Percentiles rank a stretch among this genome's conserved stretches.
phyloP scores from a whole-genome alignment of 2,113 vertebrate genomes.

The Neodon shergylaensis region DNA sequence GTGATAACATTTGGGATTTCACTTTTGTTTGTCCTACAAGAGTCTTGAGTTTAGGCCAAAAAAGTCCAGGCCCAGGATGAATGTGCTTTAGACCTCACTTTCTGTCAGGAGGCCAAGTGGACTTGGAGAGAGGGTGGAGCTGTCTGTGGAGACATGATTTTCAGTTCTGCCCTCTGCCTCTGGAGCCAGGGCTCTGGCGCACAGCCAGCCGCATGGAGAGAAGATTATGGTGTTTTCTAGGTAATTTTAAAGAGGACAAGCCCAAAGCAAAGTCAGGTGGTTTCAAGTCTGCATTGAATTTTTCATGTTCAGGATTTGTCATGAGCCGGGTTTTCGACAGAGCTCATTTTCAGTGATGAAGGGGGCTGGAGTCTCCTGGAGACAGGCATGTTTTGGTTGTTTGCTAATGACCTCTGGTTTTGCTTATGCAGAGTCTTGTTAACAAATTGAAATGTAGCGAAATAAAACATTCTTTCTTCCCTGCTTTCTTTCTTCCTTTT shows the following conservation, averaged over 20 bases:
- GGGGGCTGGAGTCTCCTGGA: constrained; percentile 75
- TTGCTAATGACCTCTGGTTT: constrained; percentile 76
- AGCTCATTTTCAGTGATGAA: constrained; percentile 79
- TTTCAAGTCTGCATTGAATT: constrained; percentile 82
- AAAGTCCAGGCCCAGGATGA: constrained; percentile 84
- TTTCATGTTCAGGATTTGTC: constrained; percentile 83
- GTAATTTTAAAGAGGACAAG: constrained; percentile 86
- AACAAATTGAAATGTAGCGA: constrained; percentile 75
- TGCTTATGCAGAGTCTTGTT: constrained; percentile 70
- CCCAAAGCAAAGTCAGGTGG: constrained; percentile 87
- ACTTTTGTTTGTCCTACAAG: constrained; percentile 80
- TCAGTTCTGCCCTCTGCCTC: constrained; percentile 90
- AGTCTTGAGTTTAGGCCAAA: constrained; percentile 84
- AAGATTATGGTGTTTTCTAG: constrained; percentile 87
- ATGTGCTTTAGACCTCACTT: constrained; percentile 86
- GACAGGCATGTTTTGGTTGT: constrained; percentile 76
- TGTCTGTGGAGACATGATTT: constrained; percentile 89
- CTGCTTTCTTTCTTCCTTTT: constrained; percentile 25
- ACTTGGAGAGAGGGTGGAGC: constrained; percentile 87
- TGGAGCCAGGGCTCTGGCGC: constrained; percentile 91
- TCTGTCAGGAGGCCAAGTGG: constrained; percentile 89
- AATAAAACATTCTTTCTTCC: constrained; percentile 72
- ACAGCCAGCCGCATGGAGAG: constrained; percentile 82
- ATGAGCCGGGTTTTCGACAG: constrained; percentile 79
- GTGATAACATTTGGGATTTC: constrained; percentile 82